These are phyloP conservation scores for Marmota monax DNA, from an alignment of 2,113 vertebrate species.

Conservation along the genomic window DNA sequence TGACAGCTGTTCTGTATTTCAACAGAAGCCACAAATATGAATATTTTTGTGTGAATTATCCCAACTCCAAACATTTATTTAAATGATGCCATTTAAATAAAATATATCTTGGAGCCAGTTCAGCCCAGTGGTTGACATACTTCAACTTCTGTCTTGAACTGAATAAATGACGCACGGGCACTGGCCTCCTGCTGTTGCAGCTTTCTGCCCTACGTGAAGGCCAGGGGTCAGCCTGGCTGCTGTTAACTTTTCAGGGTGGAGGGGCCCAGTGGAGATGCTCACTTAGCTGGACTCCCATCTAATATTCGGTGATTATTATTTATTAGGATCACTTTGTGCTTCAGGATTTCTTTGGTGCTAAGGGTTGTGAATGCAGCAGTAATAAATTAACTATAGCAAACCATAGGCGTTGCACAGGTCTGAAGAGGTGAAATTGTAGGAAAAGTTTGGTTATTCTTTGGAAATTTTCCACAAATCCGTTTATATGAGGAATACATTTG, in stretches of 20 bases:
- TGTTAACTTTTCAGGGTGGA: not conserved
- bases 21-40: not conserved
- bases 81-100: constrained; percentile 16
- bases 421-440: not conserved
- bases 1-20: not conserved
- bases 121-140: not conserved
- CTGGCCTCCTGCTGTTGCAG: not conserved
- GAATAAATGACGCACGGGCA: not conserved
- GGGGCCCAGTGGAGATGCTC: not conserved
- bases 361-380: not conserved
- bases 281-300: not conserved
- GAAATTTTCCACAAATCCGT: not conserved
- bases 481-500: not conserved
- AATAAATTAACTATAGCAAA: not conserved
- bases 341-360: not conserved
- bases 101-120: not conserved
- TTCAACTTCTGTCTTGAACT: not conserved
- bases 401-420: not conserved
- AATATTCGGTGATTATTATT: not conserved
- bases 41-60: not conserved
- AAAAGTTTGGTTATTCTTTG: not conserved
- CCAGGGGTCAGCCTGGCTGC: not conserved
- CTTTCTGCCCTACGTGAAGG: not conserved
- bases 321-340: not conserved
- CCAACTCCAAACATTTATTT: not conserved